phyloP scores from a whole-genome alignment of 1,140 invertebrate species.

The Mactra quadrangularis region DNA sequence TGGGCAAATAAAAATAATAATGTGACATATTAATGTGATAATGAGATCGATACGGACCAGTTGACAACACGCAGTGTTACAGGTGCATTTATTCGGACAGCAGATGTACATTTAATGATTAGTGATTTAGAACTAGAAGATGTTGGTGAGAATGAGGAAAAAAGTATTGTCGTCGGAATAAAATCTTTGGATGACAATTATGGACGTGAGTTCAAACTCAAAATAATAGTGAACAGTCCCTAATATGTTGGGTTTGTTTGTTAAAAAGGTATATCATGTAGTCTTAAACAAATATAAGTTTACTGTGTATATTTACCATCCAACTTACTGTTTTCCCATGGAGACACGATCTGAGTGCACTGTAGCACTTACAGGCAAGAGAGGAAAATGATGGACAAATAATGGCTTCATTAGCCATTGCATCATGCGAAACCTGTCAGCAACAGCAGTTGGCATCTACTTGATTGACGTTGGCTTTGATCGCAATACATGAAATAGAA shows the following conservation, averaged over 20 bases:
- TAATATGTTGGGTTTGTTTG: background rate
- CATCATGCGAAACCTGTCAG: too few relatives aligned
- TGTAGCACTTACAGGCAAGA: background rate
- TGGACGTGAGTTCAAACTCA: constrained; percentile 1
- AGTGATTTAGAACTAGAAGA: constrained; percentile 8
- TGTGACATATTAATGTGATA: background rate
- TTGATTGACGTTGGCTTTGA: too few relatives aligned
- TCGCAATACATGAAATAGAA: too few relatives aligned
- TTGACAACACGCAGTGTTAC: background rate
- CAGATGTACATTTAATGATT: background rate
- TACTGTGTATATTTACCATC: constrained; percentile 4
- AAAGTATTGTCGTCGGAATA: constrained; percentile 5
- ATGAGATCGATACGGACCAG: background rate
- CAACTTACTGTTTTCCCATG: background rate
- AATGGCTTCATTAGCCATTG: too few relatives aligned
- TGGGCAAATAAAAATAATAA: constrained; percentile 21
- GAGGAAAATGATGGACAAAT: constrained; percentile 4
- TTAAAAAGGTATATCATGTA: background rate
- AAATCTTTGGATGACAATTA: background rate
- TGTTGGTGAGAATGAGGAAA: background rate
- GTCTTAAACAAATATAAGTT: constrained; percentile 19
- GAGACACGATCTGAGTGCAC: background rate
- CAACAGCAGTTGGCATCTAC: too few relatives aligned
- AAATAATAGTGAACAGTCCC: background rate
- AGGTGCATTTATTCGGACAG: background rate